Evolutionary conservation across 2,888 invertebrate species (phyloP).

Genomic region (Cephus rjabovi): DNA sequence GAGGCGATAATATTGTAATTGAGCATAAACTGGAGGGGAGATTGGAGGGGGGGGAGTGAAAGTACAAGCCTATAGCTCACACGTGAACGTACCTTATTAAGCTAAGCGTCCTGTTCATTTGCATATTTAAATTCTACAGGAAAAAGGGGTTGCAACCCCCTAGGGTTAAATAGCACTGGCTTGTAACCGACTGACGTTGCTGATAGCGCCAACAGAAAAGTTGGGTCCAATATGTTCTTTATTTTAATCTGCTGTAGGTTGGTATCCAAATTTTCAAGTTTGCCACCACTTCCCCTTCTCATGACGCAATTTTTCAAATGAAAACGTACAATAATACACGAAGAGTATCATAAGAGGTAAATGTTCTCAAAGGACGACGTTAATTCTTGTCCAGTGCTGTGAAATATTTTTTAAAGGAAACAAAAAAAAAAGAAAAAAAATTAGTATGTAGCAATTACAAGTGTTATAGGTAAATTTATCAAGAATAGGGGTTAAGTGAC

Average conservation of each 20-base stretch:
- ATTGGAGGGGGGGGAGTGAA: neutral
- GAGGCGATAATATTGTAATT: constrained; percentile 37
- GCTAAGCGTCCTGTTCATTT: constrained; percentile 39
- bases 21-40: constrained; percentile 22
- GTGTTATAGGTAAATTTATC: neutral
- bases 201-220: too few relatives aligned
- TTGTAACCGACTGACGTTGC: neutral
- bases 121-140: constrained; percentile 44
- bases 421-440: neutral
- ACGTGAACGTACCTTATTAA: constrained; percentile 44
- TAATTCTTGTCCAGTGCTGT: too few relatives aligned
- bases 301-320: too few relatives aligned
- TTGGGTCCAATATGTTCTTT: neutral
- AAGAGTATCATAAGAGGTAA: neutral
- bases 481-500: neutral
- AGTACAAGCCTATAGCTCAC: constrained; percentile 7
- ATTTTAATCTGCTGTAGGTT: neutral
- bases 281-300: too few relatives aligned
- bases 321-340: neutral
- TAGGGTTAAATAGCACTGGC: neutral
- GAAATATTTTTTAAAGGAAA: too few relatives aligned
- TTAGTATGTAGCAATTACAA: neutral
- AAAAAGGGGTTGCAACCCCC: neutral
- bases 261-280: too few relatives aligned
- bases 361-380: neutral